Conservation (phyloP, 2,888 invertebrate genomes). For the Hirudinaria manillensis region DNA sequence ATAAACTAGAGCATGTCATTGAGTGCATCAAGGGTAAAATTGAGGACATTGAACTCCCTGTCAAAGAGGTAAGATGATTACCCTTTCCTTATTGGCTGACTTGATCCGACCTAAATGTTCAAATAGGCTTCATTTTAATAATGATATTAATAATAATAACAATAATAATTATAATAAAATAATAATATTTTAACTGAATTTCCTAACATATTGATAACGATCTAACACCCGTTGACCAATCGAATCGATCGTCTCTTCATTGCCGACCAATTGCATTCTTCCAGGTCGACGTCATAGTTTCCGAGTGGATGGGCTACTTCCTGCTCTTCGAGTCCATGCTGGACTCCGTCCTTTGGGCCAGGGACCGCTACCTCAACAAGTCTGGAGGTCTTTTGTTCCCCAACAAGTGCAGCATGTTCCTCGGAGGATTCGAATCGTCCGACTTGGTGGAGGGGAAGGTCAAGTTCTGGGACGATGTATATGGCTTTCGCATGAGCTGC, state of each 20-base stretch:
- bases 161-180: not conserved
- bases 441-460: conserved; percentile 50
- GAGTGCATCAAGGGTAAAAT: conserved; percentile 75
- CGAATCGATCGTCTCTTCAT: too few relatives aligned
- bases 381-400: conserved; percentile 61
- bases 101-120: not conserved
- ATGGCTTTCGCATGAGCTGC: conserved; percentile 86
- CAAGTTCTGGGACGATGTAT: conserved; percentile 84
- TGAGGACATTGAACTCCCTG: conserved; percentile 73
- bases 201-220: too few relatives aligned
- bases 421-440: conserved; percentile 35
- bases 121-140: not conserved
- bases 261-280: not conserved
- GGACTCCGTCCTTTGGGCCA: conserved; percentile 75
- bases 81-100: not conserved
- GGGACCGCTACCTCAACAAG: conserved; percentile 69
- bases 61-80: conserved; percentile 42
- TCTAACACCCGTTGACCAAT: not conserved
- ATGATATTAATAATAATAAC: not conserved
- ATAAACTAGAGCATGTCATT: conserved; percentile 68
- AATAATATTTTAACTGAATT: not conserved
- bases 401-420: conserved; percentile 36
- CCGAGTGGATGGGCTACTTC: conserved; percentile 99
- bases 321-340: conserved; percentile 92
- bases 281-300: conserved; percentile 75